phyloP scores from a whole-genome alignment of 1,140 invertebrate species.

The Wiebesia pumilae region DNA sequence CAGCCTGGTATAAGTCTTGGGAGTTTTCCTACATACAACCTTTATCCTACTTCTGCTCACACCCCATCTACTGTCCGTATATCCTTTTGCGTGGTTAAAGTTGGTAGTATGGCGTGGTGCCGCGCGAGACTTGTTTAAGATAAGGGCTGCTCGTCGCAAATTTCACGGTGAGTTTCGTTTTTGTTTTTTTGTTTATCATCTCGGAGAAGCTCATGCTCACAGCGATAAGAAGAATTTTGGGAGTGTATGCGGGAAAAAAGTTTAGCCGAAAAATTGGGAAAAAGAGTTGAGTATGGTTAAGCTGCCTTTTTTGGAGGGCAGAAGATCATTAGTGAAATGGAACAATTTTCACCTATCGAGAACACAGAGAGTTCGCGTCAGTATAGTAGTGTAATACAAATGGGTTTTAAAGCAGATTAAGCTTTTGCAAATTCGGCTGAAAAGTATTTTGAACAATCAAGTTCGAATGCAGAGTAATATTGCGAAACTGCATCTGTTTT shows the following conservation, averaged over 20 bases:
- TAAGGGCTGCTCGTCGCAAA: slow-evolving; percentile 41
- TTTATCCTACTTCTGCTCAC: neutral
- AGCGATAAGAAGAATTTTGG: neutral
- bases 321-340: slow-evolving; percentile 3
- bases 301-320: neutral
- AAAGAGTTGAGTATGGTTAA: neutral
- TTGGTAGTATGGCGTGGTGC: neutral
- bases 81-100: slow-evolving; percentile 10
- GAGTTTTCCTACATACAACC: neutral
- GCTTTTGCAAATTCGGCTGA: neutral
- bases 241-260: slow-evolving; percentile 13
- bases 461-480: no score
- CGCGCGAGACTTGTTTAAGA: slow-evolving; percentile 25
- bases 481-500: neutral
- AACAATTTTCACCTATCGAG: neutral
- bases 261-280: neutral
- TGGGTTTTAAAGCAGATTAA: neutral
- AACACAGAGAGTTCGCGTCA: neutral
- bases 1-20: neutral
- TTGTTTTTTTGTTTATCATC: slow-evolving; percentile 9
- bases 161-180: neutral
- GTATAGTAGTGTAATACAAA: neutral
- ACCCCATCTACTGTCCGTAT: neutral
- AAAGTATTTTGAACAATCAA: neutral
- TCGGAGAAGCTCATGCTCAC: neutral